Evolutionary conservation across 2,797 vertebrate genomes (phyloP), one percentile per base, ranked within the genome.

Genomic region (Oryzias sinensis): DNA sequence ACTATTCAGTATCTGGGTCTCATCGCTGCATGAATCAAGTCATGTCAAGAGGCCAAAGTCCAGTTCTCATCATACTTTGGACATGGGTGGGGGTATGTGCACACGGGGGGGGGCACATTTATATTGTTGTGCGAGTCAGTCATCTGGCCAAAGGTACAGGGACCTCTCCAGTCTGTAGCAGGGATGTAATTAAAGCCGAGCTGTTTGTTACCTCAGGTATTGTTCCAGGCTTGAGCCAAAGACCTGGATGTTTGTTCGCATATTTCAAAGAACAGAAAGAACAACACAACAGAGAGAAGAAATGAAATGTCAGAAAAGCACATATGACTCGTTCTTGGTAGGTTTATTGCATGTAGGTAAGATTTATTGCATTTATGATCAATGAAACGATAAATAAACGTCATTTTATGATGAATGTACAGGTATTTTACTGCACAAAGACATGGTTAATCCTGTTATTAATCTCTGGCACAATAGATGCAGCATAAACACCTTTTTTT

Each of bases 1-100:
- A 92, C 84, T 91, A 92, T 93, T 92, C 91, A 93, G 85, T 85
- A 87, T 87, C 85, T 84, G 72, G 63, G 85, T 83, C 80, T 88
- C 88, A 77, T 82, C 81, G 80, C 66, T 80, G 58, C 83, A 90
- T 91, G 84, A 91, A 89, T 89, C 81, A 89, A 84, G 73, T 68
- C 73, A 62, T 74, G 84, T 85, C 88, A 89, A 75, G 68, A 76
- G 77, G 65, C 58, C 57, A 70, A 70, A 62, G 84, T 84, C 83
- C 72, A 70, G 75, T 70, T 85, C 78, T 70, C 76, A 82, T 77
- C 84, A 82, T 82, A 75, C 66, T 56, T 59, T 70, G 64, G 81
- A 82, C 74, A 77, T 77, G 77, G 78, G 59, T 57, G 49, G 49
- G 46, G 56, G 45, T 14, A 6, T 50, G 48, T 27, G 55, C 53